phyloP scores from a whole-genome alignment of 2,797 vertebrate genomes.

The Alauda arvensis region DNA sequence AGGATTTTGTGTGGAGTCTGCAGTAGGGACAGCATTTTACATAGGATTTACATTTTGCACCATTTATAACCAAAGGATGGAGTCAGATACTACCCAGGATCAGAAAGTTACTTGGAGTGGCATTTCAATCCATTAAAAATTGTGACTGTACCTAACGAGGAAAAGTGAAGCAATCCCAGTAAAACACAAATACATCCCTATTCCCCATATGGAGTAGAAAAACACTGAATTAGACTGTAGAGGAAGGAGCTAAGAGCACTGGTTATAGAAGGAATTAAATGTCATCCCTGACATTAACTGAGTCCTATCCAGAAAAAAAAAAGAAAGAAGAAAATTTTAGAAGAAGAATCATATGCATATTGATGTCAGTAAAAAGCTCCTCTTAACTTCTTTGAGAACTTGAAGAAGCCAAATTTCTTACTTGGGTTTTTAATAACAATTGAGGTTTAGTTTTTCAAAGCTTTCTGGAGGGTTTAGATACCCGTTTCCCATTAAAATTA shows the following conservation, averaged over 20 bases:
- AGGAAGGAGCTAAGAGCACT: neutral
- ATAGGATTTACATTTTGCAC: neutral
- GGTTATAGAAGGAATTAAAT: neutral
- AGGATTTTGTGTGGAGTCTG: neutral
- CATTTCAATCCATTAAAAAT: neutral
- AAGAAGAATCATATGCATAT: neutral
- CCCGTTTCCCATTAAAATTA: constrained; percentile 17
- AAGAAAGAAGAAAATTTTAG: neutral
- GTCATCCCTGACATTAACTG: neutral
- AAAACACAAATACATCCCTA: neutral
- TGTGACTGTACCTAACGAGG: neutral
- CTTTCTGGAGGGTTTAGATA: neutral
- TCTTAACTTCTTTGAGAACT: neutral
- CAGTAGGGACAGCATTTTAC: rapidly evolving
- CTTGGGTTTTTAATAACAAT: neutral
- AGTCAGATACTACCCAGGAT: neutral
- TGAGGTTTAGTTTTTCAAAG: constrained; percentile 23
- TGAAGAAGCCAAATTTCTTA: constrained; percentile 2
- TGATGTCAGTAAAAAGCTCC: neutral
- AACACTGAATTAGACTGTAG: neutral
- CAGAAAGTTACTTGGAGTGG: neutral
- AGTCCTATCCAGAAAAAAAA: neutral
- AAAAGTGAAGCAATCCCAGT: neutral
- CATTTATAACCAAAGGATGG: neutral
- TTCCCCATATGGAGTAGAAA: neutral